These are phyloP conservation scores for Encarsia formosa DNA, from an alignment of 2,888 invertebrate genomes.

Conservation along the genomic window DNA sequence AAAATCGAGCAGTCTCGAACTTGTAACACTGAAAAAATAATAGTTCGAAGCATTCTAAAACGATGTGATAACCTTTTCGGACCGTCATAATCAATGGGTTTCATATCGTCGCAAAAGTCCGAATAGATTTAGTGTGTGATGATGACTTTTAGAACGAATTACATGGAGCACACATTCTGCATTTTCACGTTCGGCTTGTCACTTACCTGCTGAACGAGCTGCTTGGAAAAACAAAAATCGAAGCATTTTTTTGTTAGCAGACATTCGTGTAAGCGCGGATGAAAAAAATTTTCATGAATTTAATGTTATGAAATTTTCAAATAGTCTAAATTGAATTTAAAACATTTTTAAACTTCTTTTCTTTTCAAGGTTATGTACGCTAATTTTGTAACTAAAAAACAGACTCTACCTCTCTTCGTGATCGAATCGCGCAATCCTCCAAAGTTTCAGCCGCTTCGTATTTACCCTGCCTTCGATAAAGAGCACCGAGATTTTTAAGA, in stretches of 20 bases:
- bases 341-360: not conserved
- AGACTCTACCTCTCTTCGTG: constrained; percentile 80
- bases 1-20: constrained; percentile 22
- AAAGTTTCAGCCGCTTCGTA: constrained; percentile 98
- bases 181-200: constrained; percentile 24
- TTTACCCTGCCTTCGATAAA: constrained; percentile 97
- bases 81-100: constrained; percentile 1
- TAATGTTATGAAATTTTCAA: constrained; percentile 10
- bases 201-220: constrained; percentile 48
- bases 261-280: constrained; percentile 8
- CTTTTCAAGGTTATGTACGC: not conserved
- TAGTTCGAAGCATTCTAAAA: constrained; percentile 20
- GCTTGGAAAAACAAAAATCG: constrained; percentile 39
- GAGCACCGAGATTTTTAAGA: constrained; percentile 94
- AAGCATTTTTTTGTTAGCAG: constrained; percentile 15
- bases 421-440: constrained; percentile 95
- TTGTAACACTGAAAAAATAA: constrained; percentile 20
- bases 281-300: constrained; percentile 11
- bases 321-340: not conserved
- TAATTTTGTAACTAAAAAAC: constrained; percentile 3
- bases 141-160: constrained; percentile 17
- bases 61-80: constrained; percentile 16
- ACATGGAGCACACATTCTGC: constrained; percentile 22
- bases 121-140: constrained; percentile 18
- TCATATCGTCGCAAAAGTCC: constrained; percentile 9